phyloP scores from a whole-genome alignment of 1,140 invertebrate genomes.

The Notospermus geniculatus region DNA sequence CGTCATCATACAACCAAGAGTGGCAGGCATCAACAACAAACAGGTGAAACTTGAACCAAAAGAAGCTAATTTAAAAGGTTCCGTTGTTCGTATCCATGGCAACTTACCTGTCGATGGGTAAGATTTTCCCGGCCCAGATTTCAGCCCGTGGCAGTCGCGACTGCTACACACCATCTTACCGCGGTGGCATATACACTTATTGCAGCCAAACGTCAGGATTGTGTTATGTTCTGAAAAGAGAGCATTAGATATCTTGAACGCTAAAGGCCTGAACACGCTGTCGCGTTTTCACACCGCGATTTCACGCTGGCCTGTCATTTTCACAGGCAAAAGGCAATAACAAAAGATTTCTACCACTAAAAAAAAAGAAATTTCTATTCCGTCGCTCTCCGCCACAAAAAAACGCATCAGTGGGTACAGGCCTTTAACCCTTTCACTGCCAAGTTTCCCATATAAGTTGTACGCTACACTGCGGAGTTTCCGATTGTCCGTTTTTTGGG shows the following conservation, averaged over 20 bases:
- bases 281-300: not conserved
- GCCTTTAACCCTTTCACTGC: not conserved
- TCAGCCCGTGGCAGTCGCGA: slow-evolving; percentile 61
- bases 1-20: not conserved
- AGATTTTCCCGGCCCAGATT: slow-evolving; percentile 6
- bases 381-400: not conserved
- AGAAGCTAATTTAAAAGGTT: not conserved
- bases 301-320: too few relatives aligned
- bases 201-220: slow-evolving; percentile 79
- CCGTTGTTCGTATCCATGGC: not conserved
- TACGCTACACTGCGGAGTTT: too few relatives aligned
- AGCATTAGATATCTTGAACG: slow-evolving; percentile 14
- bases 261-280: not conserved
- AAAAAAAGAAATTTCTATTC: too few relatives aligned
- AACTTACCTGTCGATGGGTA: slow-evolving; percentile 24
- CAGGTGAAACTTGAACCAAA: too few relatives aligned
- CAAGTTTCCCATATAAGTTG: too few relatives aligned
- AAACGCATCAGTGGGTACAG: too few relatives aligned
- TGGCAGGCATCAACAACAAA: not conserved
- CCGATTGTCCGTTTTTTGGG: too few relatives aligned
- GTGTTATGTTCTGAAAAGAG: slow-evolving; percentile 62
- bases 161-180: slow-evolving; percentile 81
- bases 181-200: slow-evolving; percentile 77
- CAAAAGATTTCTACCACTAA: too few relatives aligned
- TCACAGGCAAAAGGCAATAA: too few relatives aligned